Evolutionary conservation across 37 sponge, comb jelly and placozoan genomes (phyloP).

Genomic region (Geodia barretti): DNA sequence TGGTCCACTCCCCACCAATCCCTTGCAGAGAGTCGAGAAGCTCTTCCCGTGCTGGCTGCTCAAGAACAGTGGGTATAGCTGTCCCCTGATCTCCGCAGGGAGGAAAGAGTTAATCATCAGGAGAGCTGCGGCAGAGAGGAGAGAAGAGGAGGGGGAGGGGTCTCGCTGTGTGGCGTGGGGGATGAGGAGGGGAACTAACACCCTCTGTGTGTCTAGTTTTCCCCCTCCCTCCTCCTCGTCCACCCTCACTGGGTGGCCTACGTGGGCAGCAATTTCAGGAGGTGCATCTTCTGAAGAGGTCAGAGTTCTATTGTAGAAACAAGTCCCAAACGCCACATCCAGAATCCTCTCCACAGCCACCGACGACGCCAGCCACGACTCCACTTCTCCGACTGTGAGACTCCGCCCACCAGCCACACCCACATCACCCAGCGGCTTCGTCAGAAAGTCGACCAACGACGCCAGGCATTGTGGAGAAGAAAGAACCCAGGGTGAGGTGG

Average conservation of each 20-base stretch:
- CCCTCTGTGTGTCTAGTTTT: slow-evolving; percentile 9
- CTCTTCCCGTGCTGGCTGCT: slow-evolving; percentile 88
- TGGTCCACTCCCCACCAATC: slow-evolving; percentile 73
- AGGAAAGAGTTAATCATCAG: slow-evolving; percentile 46
- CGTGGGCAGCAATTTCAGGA: neutral
- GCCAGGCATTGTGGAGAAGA: neutral
- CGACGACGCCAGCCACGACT: slow-evolving; percentile 27
- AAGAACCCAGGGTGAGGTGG: too few species aligned
- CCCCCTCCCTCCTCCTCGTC: slow-evolving; percentile 3
- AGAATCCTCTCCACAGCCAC: slow-evolving; percentile 18
- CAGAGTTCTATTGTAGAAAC: slow-evolving; percentile 16
- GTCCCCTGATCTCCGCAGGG: slow-evolving; percentile 50
- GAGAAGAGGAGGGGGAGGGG: slow-evolving; percentile 19
- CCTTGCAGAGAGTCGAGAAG: slow-evolving; percentile 76
- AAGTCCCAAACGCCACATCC: slow-evolving; percentile 19
- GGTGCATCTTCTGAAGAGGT: neutral
- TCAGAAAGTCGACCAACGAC: slow-evolving; percentile 2
- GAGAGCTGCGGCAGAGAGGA: slow-evolving; percentile 40
- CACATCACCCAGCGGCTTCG: neutral
- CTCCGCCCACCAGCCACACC: neutral
- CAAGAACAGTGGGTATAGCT: slow-evolving; percentile 79
- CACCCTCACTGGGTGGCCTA: neutral
- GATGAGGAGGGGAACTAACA: slow-evolving; percentile 28
- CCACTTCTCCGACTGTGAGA: neutral
- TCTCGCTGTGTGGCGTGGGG: slow-evolving; percentile 40